Evolutionary conservation across 2,797 vertebrate genomes (phyloP), one percentile per base, ranked within the genome.

Genomic region (Sandelia bainsii): DNA sequence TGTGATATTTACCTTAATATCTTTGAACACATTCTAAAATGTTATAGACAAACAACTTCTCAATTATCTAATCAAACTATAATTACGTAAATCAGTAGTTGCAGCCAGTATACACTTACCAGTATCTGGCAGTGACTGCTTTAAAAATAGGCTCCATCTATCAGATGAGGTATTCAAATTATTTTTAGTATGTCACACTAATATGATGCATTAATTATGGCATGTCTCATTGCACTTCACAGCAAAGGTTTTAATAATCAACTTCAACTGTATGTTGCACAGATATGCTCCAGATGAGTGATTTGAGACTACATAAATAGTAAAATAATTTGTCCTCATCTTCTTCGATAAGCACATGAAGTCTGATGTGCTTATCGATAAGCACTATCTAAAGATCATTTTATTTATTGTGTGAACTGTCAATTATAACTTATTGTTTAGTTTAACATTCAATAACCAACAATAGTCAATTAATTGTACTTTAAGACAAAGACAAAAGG

Each of bases 141-240:
- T 46, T 67, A 77, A 65, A 62, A 77, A 67, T 29, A 74, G 22
- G 4, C 42, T 72, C 27, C 22, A 64, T 52, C 67, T 45, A 69
- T 62, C 29, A 60, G 39, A 9, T 46, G 34, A 67, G 14, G 39
- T 45, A 79, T 83, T 42, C 25, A 25, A 70, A 73, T 70, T 53
- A 77, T 51, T 69, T 66, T 68, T 0, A 5, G 58, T 61, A 77
- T 64, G 70, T 61, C 49, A 42, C 25, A 40, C 4, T 17, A 39
- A 20, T 42, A n/a, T 29, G 14, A 44, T 5, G 12, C n/a, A 66
- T 51, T 40, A 53, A 40, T 50, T 20, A 10, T 37, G 34, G 34
- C 10, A 11, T 40, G 37, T 23, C 19, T 25, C 45, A 32, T 11
- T 25, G 44, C 25, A 44, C 32, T 22, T 46, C 23, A 61, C 54